These are phyloP conservation scores for Acanthopagrus latus DNA, from an alignment of 2,797 vertebrate genomes.

Conservation along the genomic window DNA sequence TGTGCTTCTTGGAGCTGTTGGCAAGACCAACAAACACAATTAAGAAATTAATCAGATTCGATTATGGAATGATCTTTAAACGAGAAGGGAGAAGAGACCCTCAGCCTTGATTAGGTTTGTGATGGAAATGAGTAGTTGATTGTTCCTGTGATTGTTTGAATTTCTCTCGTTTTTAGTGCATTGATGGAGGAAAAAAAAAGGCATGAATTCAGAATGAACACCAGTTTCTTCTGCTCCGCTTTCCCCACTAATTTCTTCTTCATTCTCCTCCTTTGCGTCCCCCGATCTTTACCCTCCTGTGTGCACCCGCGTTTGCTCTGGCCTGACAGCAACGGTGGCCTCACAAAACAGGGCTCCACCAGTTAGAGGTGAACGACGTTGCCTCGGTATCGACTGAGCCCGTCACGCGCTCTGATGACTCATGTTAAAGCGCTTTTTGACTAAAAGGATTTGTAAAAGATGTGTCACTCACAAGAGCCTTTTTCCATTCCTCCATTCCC, in stretches of 20 bases:
- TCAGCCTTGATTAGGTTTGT: conserved; percentile 44
- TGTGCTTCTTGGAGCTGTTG: conserved; percentile 8
- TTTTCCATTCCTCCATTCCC: conserved; percentile 44
- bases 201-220: conserved; percentile 3
- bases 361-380: conserved; percentile 60
- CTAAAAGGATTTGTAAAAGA: conserved; percentile 76
- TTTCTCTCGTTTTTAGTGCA: conserved; percentile 24
- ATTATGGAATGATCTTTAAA: conserved; percentile 30
- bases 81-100: conserved; percentile 38
- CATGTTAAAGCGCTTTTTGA: conserved; percentile 68
- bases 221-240: background rate
- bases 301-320: conserved; percentile 26
- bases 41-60: conserved; percentile 43
- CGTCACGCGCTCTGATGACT: conserved; percentile 65
- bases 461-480: conserved; percentile 56
- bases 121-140: conserved; percentile 53
- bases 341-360: conserved; percentile 40
- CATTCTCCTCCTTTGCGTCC: no score
- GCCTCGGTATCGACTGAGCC: conserved; percentile 61
- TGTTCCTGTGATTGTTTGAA: conserved; percentile 18
- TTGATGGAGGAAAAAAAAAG: conserved; percentile 52
- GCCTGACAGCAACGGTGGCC: conserved; percentile 36
- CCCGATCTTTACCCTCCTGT: background rate
- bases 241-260: background rate
- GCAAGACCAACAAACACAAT: conserved; percentile 13